Evolutionary conservation across 2,797 vertebrate species (phyloP).

Genomic region (Poecilia wingei): DNA sequence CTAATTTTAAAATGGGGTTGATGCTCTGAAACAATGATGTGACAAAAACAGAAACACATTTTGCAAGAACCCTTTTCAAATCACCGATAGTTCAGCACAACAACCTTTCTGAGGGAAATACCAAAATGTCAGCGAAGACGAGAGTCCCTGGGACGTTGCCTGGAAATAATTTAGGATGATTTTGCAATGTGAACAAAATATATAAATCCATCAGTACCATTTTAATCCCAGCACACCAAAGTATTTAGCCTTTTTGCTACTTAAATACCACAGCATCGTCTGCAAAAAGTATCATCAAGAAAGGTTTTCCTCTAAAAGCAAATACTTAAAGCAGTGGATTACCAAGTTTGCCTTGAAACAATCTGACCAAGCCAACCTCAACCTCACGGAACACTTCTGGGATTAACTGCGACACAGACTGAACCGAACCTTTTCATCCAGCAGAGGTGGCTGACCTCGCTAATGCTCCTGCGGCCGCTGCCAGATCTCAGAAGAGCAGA

Average conservation of each 20-base stretch:
- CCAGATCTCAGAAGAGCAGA: not conserved
- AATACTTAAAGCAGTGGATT: not conserved
- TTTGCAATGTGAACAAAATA: not conserved
- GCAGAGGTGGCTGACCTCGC: constrained; percentile 4
- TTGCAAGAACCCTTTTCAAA: not conserved
- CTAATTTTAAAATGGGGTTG: not conserved
- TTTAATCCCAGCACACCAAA: not conserved
- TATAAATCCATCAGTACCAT: not conserved
- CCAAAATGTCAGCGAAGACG: not conserved
- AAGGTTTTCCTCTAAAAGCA: not conserved
- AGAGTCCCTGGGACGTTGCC: not conserved
- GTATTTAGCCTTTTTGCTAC: not conserved
- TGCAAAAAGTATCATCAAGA: not conserved
- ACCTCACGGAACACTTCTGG: constrained; percentile 7
- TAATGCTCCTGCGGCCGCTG: constrained; percentile 35
- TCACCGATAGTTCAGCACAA: not conserved
- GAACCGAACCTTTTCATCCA: constrained; percentile 2
- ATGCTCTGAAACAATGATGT: not conserved
- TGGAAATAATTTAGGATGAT: not conserved
- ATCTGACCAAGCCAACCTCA: constrained; percentile 7
- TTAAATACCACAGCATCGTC: not conserved
- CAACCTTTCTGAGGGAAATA: not conserved
- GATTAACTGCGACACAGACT: constrained; percentile 18
- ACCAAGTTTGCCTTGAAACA: not conserved
- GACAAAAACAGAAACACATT: not conserved